phyloP scores from a whole-genome alignment of 92 coral and sea anemone species.

The Phenganax stokvisi region DNA sequence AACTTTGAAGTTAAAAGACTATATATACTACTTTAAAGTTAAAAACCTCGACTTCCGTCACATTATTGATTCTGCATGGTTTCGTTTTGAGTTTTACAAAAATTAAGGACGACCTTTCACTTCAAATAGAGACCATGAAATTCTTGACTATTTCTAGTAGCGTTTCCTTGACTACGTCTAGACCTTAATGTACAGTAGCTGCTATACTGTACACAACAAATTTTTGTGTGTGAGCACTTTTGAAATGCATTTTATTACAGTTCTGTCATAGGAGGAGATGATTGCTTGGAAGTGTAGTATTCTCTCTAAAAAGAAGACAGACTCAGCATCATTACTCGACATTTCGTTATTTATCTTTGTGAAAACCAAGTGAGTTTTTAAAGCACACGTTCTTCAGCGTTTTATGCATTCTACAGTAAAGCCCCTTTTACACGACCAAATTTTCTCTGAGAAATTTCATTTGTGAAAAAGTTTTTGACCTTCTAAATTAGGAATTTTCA shows the following conservation, averaged over 20 bases:
- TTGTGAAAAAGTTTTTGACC: too few species aligned
- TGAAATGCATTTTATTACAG: slow-evolving; percentile 1
- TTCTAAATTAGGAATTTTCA: too few species aligned
- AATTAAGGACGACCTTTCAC: neutral
- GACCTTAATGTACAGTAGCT: neutral
- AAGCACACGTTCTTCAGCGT: too few species aligned
- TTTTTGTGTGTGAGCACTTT: neutral
- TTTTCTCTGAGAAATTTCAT: too few species aligned
- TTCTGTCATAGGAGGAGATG: slow-evolving; percentile 29
- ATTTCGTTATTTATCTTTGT: too few species aligned
- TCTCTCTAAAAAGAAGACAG: slow-evolving; percentile 3
- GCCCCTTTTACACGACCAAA: too few species aligned
- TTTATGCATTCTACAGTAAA: too few species aligned
- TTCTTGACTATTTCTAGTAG: neutral
- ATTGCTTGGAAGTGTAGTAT: slow-evolving; percentile 4
- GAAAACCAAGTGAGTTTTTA: too few species aligned
- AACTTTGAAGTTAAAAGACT: neutral
- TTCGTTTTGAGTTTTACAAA: neutral
- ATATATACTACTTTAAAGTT: neutral
- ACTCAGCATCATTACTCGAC: neutral
- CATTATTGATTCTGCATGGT: neutral
- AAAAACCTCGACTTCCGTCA: neutral
- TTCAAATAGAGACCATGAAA: too few species aligned
- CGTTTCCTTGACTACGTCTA: neutral
- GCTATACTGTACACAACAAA: too few species aligned